These are phyloP conservation scores for Drosophila auraria DNA, from an alignment of 1,140 invertebrate genomes.

Conservation along the genomic window DNA sequence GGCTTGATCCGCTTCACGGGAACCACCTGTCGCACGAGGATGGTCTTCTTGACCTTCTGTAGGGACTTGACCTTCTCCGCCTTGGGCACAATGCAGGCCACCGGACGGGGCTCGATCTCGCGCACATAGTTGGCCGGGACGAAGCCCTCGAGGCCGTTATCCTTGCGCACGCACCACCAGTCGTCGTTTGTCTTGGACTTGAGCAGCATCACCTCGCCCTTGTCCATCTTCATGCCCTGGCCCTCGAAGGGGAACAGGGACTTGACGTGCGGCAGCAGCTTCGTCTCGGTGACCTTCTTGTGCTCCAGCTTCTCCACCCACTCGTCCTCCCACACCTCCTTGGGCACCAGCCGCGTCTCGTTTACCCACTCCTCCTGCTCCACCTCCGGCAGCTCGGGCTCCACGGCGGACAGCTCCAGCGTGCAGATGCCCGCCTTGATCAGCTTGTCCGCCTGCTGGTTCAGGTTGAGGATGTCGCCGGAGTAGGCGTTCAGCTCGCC, in stretches of 20 bases:
- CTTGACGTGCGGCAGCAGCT: slow-evolving; percentile 92
- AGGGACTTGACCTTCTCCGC: slow-evolving; percentile 93
- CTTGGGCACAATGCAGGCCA: slow-evolving; percentile 91
- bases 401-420: slow-evolving; percentile 89
- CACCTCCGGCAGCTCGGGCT: slow-evolving; percentile 88
- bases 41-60: slow-evolving; percentile 95
- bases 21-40: slow-evolving; percentile 94
- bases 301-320: slow-evolving; percentile 93
- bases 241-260: slow-evolving; percentile 96
- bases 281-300: slow-evolving; percentile 93
- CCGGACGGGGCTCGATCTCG: slow-evolving; percentile 95
- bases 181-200: slow-evolving; percentile 98
- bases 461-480: slow-evolving; percentile 94
- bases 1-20: slow-evolving; percentile 89
- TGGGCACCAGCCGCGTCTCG: slow-evolving; percentile 92
- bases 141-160: slow-evolving; percentile 96
- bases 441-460: slow-evolving; percentile 93
- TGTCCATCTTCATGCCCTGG: slow-evolving; percentile 96
- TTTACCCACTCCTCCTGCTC: slow-evolving; percentile 92
- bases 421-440: slow-evolving; percentile 92
- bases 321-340: slow-evolving; percentile 96
- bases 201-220: slow-evolving; percentile 96
- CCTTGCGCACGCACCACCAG: slow-evolving; percentile 99
- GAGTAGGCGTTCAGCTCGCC: slow-evolving; percentile 96
- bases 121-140: slow-evolving; percentile 99